Evolutionary conservation across 2,888 invertebrate species (phyloP), one percentile per base, ranked within the genome.

Genomic region (Drosophila borealis): DNA sequence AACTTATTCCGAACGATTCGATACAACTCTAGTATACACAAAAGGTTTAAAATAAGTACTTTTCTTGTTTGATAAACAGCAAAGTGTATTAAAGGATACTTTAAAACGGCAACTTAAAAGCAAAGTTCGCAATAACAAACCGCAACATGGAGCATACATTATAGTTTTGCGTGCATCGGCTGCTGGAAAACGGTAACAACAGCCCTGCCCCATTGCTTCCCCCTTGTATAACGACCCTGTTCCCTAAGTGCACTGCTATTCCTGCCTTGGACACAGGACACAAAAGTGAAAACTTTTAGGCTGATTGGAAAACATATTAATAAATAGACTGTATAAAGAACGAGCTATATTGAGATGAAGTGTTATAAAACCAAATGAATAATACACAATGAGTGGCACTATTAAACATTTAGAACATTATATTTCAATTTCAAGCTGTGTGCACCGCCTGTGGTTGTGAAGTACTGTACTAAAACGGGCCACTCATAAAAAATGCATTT

Each of bases 191-290:
- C 86, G 83, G 83, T 88, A 88, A 85, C 83, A 79, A 79, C 83
- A 84, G 79, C 76, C 83, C 70, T 84, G 71, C 71, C 63, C 64
- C 59, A 59, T 50, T 37, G 41, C 45, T 49, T 42, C 56, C 74
- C 81, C 88, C 88, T 88, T 82, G 82, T 88, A 61, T 88, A 82
- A 79, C 83, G 81, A 37, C 80, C 87, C 73, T 81, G 86, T 70
- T 64, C 39, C 33, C 48, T 14, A 25, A 41, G 50, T 42, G 36
- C 34, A 34, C 46, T 59, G 42, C 37, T 21, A 44, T 68, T 80
- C 68, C 81, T 81, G 64, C 59, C 45, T 17, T 60, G 21, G 25
- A 54, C 41, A 50, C 74, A 75, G 75, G 75, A 75, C 74, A 54
- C 46, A 39, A 65, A 61, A 69, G 75, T 74, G 79, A 75, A 75